Evolutionary conservation across 2,888 invertebrate species (phyloP).

Genomic region (Limnephilus lunatus): DNA sequence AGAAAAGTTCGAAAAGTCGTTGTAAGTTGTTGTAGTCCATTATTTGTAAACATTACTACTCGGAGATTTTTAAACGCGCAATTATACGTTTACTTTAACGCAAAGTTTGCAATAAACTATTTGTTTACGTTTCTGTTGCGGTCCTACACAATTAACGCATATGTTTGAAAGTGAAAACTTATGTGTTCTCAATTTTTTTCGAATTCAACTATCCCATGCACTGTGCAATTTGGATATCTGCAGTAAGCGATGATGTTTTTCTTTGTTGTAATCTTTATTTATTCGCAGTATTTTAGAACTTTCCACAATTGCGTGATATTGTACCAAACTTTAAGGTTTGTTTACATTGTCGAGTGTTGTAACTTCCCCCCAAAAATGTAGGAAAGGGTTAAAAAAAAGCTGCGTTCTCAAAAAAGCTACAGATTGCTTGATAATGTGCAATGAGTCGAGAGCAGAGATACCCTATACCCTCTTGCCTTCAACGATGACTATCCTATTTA

Average conservation of each 20-base stretch:
- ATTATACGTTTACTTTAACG: background rate
- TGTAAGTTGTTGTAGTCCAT: background rate
- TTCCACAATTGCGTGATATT: background rate
- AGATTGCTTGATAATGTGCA: background rate
- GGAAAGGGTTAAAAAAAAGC: background rate
- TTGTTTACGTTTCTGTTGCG: background rate
- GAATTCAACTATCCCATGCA: background rate
- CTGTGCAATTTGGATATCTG: background rate
- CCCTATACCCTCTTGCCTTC: background rate
- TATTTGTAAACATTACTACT: background rate
- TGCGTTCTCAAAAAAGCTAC: background rate
- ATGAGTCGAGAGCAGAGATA: background rate
- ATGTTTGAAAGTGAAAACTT: background rate
- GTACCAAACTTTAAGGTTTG: background rate
- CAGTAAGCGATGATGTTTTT: background rate
- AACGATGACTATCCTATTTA: background rate
- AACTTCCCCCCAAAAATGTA: background rate
- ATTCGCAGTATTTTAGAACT: background rate
- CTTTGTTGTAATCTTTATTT: background rate
- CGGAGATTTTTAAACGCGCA: background rate
- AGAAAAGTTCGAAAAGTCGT: background rate
- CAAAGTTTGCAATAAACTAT: background rate
- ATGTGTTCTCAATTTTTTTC: background rate
- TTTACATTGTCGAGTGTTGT: background rate
- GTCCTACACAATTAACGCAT: background rate